Percentiles rank a stretch among this genome's conserved stretches.
These are phyloP conservation scores for Megathymus violae DNA, from an alignment of 1,140 invertebrate species.

Conservation along the genomic window DNA sequence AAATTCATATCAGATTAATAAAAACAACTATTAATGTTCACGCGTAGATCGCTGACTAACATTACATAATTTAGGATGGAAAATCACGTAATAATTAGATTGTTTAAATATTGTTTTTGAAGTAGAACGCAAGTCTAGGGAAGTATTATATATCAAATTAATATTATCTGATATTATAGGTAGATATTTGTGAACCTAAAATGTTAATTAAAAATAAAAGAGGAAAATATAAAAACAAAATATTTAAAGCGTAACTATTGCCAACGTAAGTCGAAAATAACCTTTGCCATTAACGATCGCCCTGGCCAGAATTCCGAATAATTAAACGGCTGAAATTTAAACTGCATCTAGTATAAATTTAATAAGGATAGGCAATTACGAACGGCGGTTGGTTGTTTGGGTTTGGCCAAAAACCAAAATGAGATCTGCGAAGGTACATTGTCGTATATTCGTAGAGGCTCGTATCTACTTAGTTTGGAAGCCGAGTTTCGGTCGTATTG, in stretches of 20 bases:
- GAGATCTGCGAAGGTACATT: slow-evolving; percentile 49
- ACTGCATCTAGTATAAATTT: slow-evolving; percentile 78
- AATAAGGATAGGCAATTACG: slow-evolving; percentile 76
- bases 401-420: slow-evolving; percentile 76
- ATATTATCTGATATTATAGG: too few species aligned
- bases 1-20: slow-evolving; percentile 4
- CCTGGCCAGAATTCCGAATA: slow-evolving; percentile 67
- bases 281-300: slow-evolving; percentile 46
- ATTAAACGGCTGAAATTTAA: slow-evolving; percentile 81
- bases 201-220: too few species aligned
- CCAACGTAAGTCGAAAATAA: background rate
- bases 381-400: slow-evolving; percentile 64
- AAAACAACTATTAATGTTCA: background rate
- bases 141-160: too few species aligned
- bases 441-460: slow-evolving; percentile 34
- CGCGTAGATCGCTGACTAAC: background rate
- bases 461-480: slow-evolving; percentile 21
- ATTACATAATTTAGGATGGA: too few species aligned
- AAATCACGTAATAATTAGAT: too few species aligned
- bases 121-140: too few species aligned
- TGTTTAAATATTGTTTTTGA: too few species aligned
- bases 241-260: background rate
- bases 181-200: too few species aligned
- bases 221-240: background rate
- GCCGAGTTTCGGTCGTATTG: slow-evolving; percentile 43